Conservation (phyloP, 2,888 invertebrate genomes). For the Teleogryllus oceanicus region DNA sequence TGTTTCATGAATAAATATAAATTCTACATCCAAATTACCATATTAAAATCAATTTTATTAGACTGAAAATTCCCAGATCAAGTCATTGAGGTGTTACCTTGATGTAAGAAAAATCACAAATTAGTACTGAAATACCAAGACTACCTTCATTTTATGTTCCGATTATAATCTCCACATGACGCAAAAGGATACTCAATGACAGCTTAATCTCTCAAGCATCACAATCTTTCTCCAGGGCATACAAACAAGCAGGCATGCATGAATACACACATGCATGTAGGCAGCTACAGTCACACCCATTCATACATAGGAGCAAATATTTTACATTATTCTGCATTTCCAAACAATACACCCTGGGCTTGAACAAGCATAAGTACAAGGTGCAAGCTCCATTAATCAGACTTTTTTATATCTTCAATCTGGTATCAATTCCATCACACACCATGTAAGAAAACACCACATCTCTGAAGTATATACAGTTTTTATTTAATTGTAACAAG, state of each 20-base stretch:
- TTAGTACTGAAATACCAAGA: neutral
- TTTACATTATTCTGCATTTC: neutral
- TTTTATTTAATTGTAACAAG: neutral
- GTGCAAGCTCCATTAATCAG: neutral
- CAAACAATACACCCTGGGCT: constrained; percentile 5
- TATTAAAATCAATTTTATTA: neutral
- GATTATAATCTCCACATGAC: too few species aligned
- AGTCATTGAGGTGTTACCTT: neutral
- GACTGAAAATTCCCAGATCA: neutral
- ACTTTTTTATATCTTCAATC: neutral
- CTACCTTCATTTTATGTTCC: too few species aligned
- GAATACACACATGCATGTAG: too few species aligned
- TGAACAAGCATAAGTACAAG: neutral
- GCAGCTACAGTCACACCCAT: too few species aligned
- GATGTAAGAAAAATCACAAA: neutral
- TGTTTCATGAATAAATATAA: neutral
- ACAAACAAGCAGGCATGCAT: too few species aligned
- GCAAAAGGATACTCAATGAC: too few species aligned
- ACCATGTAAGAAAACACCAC: neutral
- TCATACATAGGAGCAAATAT: too few species aligned
- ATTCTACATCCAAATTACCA: neutral
- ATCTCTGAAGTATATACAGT: neutral
- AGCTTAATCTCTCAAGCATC: too few species aligned
- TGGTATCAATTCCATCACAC: constrained; percentile 1
- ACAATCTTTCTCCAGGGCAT: too few species aligned